Evolutionary conservation across 2,113 vertebrate species (phyloP), one percentile per base, ranked within the genome.

Genomic region (Entosphenus tridentatus): DNA sequence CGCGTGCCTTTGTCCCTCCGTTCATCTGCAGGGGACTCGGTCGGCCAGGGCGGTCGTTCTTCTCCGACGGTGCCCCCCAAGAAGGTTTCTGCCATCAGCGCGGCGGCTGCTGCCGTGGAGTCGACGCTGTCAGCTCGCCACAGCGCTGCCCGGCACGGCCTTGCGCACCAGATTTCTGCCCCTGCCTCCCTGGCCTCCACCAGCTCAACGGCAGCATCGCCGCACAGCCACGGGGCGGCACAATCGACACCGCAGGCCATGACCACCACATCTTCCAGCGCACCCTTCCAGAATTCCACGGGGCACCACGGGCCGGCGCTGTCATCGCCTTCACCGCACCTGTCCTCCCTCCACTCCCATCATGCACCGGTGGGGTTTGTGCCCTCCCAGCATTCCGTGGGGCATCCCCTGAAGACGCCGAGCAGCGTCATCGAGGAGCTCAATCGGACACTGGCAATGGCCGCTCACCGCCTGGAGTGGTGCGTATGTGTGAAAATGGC

Each of bases 51-150:
- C 39, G 6, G n/a, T 21, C 62, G 21, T 21, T 65, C 62, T 21
- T 65, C 62, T 21, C 62, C 62, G 21, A 65, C 62, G 21, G n/a
- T 65, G 62, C 62, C 62, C 21, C 62, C 62, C 10, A 65, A 65
- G 62, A 65, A 65, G 62, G 21, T n/a, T 65, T n/a, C 62, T 16
- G 62, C 62, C 8, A 65, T 65, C 10, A 65, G 62, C 10, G 62
- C 62, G 21, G 62, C 62, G n/a, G 62, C 62, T 16, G 62, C 62
- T 65, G 62, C 21, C n/a, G 62, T 65, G 62, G 62, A 65, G 21
- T 65, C 62, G n/a, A 65, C 62, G n/a, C 62, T 65, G 62, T n/a
- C 62, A 16, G 62, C 62, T 9, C n/a, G 62, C n/a, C 62, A 65
- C 10, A 21, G n/a, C 62, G 21, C 21, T 2, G n/a, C 62, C 62